phyloP scores from a whole-genome alignment of 1,140 invertebrate genomes.

The Plectus sambesii region DNA sequence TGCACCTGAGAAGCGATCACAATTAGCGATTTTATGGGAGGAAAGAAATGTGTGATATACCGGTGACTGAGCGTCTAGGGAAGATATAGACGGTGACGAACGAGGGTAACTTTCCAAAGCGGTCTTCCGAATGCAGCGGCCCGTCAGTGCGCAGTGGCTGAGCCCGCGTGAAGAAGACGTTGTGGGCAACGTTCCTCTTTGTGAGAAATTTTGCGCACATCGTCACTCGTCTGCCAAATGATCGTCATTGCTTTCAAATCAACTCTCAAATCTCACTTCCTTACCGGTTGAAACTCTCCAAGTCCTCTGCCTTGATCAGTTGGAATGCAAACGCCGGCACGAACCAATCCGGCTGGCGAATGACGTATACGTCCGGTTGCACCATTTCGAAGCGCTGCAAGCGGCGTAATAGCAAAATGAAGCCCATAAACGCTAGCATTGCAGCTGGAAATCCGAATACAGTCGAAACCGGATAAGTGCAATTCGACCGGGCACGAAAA shows the following conservation, averaged over 20 bases:
- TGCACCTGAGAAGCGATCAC: no score
- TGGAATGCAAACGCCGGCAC: conserved; percentile 40
- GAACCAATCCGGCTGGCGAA: conserved; percentile 37
- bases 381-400: conserved; percentile 32
- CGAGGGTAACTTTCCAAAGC: conserved; percentile 14
- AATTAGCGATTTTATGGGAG: no score
- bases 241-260: conserved; percentile 25
- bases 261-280: conserved; percentile 6
- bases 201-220: conserved; percentile 33
- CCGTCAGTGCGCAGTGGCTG: conserved; percentile 30
- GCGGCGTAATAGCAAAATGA: neutral
- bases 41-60: no score
- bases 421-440: neutral
- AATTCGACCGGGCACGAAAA: no score
- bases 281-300: conserved; percentile 35
- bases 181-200: conserved; percentile 36
- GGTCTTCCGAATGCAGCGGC: conserved; percentile 16
- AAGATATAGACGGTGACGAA: conserved; percentile 44
- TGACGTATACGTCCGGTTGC: conserved; percentile 22
- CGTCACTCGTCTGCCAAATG: no score
- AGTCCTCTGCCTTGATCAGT: conserved; percentile 18
- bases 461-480: no score
- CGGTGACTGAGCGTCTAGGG: conserved; percentile 29
- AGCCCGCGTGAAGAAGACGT: conserved; percentile 38
- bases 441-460: neutral